Evolutionary conservation across 2,113 vertebrate species (phyloP), one percentile per base, ranked within the genome.

Genomic region (Oncorhynchus masou): DNA sequence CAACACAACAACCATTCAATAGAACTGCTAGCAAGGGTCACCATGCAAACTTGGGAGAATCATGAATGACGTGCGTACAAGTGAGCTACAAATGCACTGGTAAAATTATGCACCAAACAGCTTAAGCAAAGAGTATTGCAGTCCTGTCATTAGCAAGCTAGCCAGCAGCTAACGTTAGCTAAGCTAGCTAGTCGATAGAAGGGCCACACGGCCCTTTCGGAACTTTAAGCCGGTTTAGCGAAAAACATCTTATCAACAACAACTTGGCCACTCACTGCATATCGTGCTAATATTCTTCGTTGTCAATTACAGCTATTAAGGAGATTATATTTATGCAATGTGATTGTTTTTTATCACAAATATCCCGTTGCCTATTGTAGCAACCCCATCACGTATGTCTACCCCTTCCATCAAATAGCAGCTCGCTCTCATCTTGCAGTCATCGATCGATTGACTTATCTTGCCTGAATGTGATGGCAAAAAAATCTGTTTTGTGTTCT

Each of bases 201-300:
- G 60, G 60, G n/a, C 60, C 3, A 74, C 86, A 79, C 25, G 64
- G 68, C 39, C 49, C 22, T 57, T 76, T 8, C 20, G 3, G 9
- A 49, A 71, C 68, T 85, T 85, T 82, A 31, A 39, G 82, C 82
- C 84, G 83, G 77, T 82, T 66, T 5, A 68, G 49, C 48, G 22
- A 2, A 22, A 6, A 25, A 15, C 54, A 64, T 71, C 25, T 22
- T 0, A 0, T 11, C 3, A 59, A 8, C 27, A 6, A 0, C 20
- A 24, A 51, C 27, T 12, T 15, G 8, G 3, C 1, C 73, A 92
- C 92, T 93, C 77, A 92, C 92, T 91, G 92, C 92, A 93, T 93
- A 75, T 85, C 88, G 78, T 60, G 71, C 22, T 24, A 54, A 4
- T 34, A 34, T 2, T 39, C 67, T 31, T 70, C 27, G 76, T 39